Percentiles rank a stretch among this genome's conserved stretches.
Evolutionary conservation across 2,797 vertebrate species (phyloP).

Genomic region (Eurystomus glaucurus): DNA sequence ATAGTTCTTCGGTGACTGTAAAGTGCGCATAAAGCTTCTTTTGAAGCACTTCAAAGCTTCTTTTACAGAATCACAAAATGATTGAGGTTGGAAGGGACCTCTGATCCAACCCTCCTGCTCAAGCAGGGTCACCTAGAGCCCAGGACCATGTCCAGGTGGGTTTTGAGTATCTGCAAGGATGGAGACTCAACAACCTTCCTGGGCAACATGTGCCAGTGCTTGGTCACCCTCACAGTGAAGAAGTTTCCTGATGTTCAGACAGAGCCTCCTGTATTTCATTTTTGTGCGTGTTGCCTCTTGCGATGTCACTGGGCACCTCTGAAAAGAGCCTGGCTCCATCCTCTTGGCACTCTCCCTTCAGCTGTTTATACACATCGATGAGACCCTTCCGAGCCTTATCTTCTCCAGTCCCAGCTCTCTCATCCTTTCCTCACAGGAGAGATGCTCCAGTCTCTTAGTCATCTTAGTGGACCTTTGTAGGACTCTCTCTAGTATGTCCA

Average conservation of each 20-base stretch:
- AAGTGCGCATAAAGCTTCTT: not conserved
- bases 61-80: not conserved
- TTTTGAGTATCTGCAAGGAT: not conserved
- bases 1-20: not conserved
- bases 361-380: not conserved
- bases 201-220: not conserved
- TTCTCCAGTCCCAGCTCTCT: not conserved
- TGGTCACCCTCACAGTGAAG: not conserved
- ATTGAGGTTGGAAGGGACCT: not conserved
- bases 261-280: not conserved
- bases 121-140: not conserved
- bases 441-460: not conserved
- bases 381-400: not conserved
- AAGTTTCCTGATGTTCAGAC: not conserved
- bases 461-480: not conserved
- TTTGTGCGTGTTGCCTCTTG: not conserved
- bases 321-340: fast-evolving
- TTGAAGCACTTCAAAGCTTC: not conserved
- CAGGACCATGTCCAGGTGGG: not conserved
- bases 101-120: not conserved
- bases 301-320: not conserved
- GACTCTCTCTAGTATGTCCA: not conserved
- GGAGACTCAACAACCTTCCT: not conserved
- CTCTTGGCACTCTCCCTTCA: not conserved
- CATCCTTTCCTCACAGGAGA: not conserved